Conservation (phyloP, 2,113 vertebrate genomes). For the Microtus ochrogaster region DNA sequence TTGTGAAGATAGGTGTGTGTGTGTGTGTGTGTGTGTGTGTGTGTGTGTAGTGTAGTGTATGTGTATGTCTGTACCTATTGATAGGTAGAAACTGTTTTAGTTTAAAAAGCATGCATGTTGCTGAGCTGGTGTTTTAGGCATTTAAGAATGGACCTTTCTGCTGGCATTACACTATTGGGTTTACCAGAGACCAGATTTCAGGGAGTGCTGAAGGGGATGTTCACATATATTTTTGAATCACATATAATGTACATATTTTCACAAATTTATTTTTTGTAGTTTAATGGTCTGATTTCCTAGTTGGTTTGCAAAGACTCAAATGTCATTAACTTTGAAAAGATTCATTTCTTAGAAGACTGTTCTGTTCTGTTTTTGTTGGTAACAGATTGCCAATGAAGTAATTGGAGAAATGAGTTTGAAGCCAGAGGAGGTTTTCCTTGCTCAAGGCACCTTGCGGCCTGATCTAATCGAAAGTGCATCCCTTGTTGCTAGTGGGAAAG, state of each 20-base stretch:
- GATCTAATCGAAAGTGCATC: slow-evolving; percentile 99
- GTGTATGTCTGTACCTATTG: neutral
- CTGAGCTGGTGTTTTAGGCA: neutral
- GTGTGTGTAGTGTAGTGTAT: neutral
- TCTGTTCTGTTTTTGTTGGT: neutral
- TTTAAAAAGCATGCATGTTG: neutral
- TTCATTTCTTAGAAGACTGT: slow-evolving; percentile 6
- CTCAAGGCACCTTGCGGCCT: slow-evolving; percentile 96
- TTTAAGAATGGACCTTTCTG: slow-evolving; percentile 43
- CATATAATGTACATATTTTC: neutral
- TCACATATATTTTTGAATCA: slow-evolving; percentile 16
- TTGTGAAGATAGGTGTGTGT: neutral
- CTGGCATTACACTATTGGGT: neutral
- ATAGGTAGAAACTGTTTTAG: neutral
- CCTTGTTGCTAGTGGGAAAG: slow-evolving; percentile 95
- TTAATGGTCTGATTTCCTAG: neutral
- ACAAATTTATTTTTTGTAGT: slow-evolving; percentile 5
- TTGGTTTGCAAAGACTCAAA: slow-evolving; percentile 14
- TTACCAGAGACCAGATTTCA: neutral
- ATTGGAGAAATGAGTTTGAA: slow-evolving; percentile 99
- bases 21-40: neutral
- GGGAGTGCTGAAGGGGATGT: neutral
- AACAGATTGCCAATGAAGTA: slow-evolving; percentile 97
- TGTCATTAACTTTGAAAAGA: slow-evolving; percentile 40
- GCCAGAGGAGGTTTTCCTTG: slow-evolving; percentile 97